Evolutionary conservation across 2,888 invertebrate species (phyloP), one percentile per base, ranked within the genome.

Genomic region (Oscheius onirici): DNA sequence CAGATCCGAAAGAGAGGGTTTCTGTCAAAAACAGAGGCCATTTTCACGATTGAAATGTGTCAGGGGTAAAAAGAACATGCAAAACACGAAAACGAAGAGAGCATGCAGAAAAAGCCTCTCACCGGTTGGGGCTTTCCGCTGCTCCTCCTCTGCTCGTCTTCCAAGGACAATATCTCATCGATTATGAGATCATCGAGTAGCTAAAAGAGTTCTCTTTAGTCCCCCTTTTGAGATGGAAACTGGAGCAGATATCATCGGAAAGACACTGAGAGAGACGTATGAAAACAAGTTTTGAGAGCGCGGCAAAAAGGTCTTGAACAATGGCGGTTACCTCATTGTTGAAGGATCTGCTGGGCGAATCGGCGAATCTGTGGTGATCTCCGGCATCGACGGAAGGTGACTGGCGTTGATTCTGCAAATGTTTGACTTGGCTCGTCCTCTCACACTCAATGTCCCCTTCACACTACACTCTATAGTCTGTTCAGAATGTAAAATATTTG

Each of bases 171-270:
- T 71, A 86, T 84, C 74, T 87, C 87, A 74, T 87, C 87, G 66
- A 87, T 87, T 34, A 87, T 87, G 41, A 84, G 75, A 67, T 87
- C 87, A 76, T 87, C 87, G 34, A 77, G 74, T 74, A 68, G 69
- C 67, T 68, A 54, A 60, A 57, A 41, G 20, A 41, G 41, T 40
- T n/a, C 40, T 60, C 40, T 60, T 43, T 26, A n/a, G 11, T n/a
- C 28, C 46, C 20, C 41, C 60, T 17, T 60, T 61, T 44, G 49
- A 6, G 54, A 22, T 11, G 26, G 17, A 43, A 41, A 60, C 63
- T 24, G 24, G 49, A 63, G 49, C 49, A 46, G 63, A 49, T 49
- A 63, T 15, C 34, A 63, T 46, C 63, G 46, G 13, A n/a, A 10
- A 34, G 2, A 17, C 17, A 17, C n/a, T 57, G 15, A 40, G 17